A percentile compares a stretch with the other conserved stretches of the same genome.
phyloP scores from a whole-genome alignment of 1,140 invertebrate genomes.

The Achatina immaculata region DNA sequence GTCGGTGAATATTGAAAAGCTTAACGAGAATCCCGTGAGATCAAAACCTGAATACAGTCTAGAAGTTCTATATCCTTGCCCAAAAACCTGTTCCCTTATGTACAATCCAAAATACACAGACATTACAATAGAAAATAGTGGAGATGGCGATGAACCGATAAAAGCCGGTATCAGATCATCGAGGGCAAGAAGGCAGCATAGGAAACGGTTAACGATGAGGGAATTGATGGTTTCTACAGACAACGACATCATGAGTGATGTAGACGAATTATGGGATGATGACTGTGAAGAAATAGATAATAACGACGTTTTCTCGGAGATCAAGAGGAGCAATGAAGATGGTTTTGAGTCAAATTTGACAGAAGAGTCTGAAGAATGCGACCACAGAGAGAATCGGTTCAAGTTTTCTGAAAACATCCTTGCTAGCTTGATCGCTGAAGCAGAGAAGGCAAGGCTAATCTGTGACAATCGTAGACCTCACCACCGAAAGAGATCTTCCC shows the following conservation, averaged over 20 bases:
- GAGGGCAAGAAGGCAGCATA: neutral
- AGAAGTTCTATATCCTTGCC: slow-evolving; percentile 39
- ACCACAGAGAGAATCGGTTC: neutral
- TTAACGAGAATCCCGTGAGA: neutral
- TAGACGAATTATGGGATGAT: neutral
- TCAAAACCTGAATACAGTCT: slow-evolving; percentile 14
- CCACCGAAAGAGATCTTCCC: neutral
- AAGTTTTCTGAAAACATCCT: neutral
- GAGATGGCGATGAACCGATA: slow-evolving; percentile 4
- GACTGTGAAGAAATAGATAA: neutral
- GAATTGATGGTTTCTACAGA: neutral
- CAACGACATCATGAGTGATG: neutral
- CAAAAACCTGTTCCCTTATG: slow-evolving; percentile 33
- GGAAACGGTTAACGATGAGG: neutral
- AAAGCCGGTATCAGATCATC: neutral
- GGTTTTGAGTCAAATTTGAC: too few species aligned
- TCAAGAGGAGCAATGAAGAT: too few species aligned
- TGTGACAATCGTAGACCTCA: neutral
- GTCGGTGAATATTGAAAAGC: neutral
- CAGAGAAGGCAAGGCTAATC: slow-evolving; percentile 26
- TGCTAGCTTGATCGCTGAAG: neutral
- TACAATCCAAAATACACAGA: slow-evolving; percentile 44
- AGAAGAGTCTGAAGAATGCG: too few species aligned
- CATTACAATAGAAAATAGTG: neutral
- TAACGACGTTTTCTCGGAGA: neutral